Evolutionary conservation across 2,888 invertebrate genomes (phyloP).

Genomic region (Eristalis tenax): DNA sequence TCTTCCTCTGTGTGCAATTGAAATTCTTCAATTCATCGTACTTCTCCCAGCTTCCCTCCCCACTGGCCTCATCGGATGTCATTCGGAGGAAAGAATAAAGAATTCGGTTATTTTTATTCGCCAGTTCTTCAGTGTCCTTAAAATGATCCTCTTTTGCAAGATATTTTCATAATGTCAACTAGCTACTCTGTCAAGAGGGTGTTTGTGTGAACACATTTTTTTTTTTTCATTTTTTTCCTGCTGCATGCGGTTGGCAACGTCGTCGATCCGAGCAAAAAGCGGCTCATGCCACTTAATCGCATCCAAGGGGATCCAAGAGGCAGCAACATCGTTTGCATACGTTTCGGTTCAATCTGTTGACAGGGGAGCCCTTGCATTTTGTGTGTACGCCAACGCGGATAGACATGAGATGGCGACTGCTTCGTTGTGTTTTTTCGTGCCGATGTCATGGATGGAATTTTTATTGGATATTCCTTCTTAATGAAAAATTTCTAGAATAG

Average conservation of each 20-base stretch:
- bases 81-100: background rate
- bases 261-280: background rate
- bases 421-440: slow-evolving; percentile 25
- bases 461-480: slow-evolving; percentile 56
- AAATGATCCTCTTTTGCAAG: slow-evolving; percentile 7
- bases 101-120: slow-evolving; percentile 5
- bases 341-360: slow-evolving; percentile 5
- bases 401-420: slow-evolving; percentile 9
- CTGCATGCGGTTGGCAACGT: slow-evolving; percentile 21
- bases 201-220: background rate
- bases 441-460: slow-evolving; percentile 46
- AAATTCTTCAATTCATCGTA: slow-evolving; percentile 2
- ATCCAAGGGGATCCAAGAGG: background rate
- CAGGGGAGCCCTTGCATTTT: background rate
- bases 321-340: slow-evolving; percentile 8
- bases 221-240: background rate
- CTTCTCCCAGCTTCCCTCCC: background rate
- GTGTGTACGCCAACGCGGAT: background rate
- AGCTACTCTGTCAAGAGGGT: background rate
- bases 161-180: slow-evolving; percentile 32
- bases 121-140: background rate
- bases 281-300: slow-evolving; percentile 14
- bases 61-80: background rate
- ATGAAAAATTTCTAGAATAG: slow-evolving; percentile 42
- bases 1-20: slow-evolving; percentile 16